Evolutionary conservation across 1,140 invertebrate species (phyloP).

Genomic region (Platyscapa corneri): DNA sequence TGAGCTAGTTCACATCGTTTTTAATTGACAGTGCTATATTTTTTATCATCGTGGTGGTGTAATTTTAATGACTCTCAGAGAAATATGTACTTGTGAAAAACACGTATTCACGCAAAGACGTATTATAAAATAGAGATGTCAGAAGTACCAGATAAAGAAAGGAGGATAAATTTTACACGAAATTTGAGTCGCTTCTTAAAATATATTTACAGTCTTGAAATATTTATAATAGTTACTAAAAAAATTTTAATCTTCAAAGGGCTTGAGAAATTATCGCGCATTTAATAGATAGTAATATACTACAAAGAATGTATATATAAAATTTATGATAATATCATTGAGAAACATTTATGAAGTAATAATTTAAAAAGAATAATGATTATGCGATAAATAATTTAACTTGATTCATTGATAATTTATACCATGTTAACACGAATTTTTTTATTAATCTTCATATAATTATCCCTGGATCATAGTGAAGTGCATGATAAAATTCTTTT

Average conservation of each 20-base stretch:
- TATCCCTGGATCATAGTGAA: background rate
- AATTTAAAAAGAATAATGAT: background rate
- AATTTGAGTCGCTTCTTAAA: background rate
- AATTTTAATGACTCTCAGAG: background rate
- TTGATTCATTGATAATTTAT: background rate
- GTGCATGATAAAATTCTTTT: background rate
- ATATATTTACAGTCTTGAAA: background rate
- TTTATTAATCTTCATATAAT: background rate
- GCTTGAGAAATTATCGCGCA: background rate
- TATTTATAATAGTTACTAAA: background rate
- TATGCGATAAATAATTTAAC: background rate
- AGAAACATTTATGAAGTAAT: background rate
- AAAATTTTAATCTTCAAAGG: background rate
- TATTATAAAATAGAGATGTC: background rate
- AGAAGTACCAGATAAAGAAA: background rate
- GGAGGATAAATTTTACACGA: slow-evolving; percentile 14
- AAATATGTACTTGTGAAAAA: background rate
- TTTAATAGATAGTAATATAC: background rate
- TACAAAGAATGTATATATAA: background rate
- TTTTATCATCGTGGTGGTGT: background rate
- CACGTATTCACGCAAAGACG: too few species aligned
- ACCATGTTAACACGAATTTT: background rate
- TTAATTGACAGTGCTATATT: background rate
- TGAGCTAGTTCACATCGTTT: background rate
- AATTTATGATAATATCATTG: background rate